Percentiles rank a stretch among this genome's conserved stretches.
These are phyloP conservation scores for Drosophila paranaensis DNA, from an alignment of 2,888 invertebrate species.

Conservation along the genomic window DNA sequence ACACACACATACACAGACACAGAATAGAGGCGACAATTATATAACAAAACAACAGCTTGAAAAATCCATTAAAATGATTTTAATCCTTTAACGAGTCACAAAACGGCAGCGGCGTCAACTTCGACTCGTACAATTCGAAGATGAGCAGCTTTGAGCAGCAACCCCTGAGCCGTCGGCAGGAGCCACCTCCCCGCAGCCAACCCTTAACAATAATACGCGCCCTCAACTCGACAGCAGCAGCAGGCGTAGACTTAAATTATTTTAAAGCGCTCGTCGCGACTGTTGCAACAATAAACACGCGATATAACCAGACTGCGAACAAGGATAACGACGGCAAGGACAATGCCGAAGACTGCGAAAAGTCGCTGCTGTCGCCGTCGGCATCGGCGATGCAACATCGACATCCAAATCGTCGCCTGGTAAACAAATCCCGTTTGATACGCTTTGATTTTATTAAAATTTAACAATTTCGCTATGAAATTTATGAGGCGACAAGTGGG, in stretches of 20 bases:
- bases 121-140: constrained; percentile 35
- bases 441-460: constrained; percentile 81
- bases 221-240: constrained; percentile 38
- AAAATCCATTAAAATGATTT: constrained; percentile 84
- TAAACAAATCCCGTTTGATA: constrained; percentile 80
- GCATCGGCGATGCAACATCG: constrained; percentile 1
- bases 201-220: constrained; percentile 7
- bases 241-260: constrained; percentile 74
- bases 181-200: background rate
- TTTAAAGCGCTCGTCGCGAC: constrained; percentile 72
- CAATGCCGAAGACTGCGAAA: constrained; percentile 39
- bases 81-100: constrained; percentile 83
- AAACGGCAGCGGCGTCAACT: constrained; percentile 53
- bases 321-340: constrained; percentile 74
- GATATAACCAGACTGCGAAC: constrained; percentile 79
- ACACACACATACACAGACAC: constrained; percentile 22
- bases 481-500: constrained; percentile 64
- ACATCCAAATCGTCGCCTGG: constrained; percentile 59
- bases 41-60: constrained; percentile 80
- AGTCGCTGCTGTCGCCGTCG: constrained; percentile 21
- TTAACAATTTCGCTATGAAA: constrained; percentile 78
- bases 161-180: constrained; percentile 32
- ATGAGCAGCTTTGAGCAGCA: constrained; percentile 46
- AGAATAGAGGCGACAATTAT: constrained; percentile 73
- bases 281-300: constrained; percentile 80